Evolutionary conservation across 2,797 vertebrate genomes (phyloP), one percentile per base, ranked within the genome.

Genomic region (Luscinia megarhynchos): DNA sequence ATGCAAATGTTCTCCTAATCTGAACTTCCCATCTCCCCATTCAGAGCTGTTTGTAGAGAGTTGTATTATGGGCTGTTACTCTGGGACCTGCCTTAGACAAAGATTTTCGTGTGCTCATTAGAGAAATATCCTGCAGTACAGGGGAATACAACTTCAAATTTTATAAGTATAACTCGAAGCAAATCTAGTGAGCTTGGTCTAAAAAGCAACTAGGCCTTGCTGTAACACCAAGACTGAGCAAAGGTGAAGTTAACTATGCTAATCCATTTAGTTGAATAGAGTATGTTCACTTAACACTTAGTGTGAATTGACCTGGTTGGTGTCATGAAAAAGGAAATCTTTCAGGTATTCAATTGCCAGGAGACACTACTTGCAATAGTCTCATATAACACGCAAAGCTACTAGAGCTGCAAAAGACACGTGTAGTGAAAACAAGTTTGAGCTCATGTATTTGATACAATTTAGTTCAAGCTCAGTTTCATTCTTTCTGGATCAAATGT

Each of bases 1-100:
- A 96, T 96, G 93, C 87, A 95, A 97, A 97, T 95, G n/a, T 75
- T 92, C 91, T 88, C 79, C 78, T 90, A 91, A 97, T 95, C 94
- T 88, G 51, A 72, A 70, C 34, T 92, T 95, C 92, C 76, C 48
- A 96, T 96, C 94, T 93, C 66, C 23, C 43, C 59, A 69, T 91
- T 97, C 76, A 91, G 23, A 63, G 17, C 32, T 87, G 48, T 85
- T 83, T 91, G 66, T 53, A 81, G 82, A 84, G 51, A 43, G 63
- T 66, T 51, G 75, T 82, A 45, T 75, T 84, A 58, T 30, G 54
- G 50, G 32, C 18, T 92, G 12, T 51, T 90, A 45, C 58, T 84
- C 48, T 82, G 48, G 18, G 21, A 61, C 30, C 21, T 46, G 11
- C 24, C 29, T 78, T 75, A 73, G 74, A 66, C n/a, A 78, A 76